Evolutionary conservation across 2,888 invertebrate genomes (phyloP), one percentile per base, ranked within the genome.

Genomic region (Anticlea derivata): DNA sequence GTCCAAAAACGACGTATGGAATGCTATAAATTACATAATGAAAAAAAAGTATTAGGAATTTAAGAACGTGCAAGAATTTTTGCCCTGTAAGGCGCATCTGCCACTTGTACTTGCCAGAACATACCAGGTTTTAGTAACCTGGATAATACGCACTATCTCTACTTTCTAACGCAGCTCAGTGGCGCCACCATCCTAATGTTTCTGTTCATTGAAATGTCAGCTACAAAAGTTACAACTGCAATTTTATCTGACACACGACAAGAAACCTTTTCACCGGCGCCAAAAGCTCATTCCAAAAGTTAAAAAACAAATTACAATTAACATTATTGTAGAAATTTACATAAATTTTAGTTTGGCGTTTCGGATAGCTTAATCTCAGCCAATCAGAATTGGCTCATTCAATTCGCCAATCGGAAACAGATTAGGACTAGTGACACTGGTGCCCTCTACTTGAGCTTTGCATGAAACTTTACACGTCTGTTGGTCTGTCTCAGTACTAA

Each of bases 161-260:
- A n/a, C n/a, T n/a, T n/a, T n/a, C n/a, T n/a, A n/a, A n/a, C n/a
- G 5, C 7, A 1, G 27, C 39, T 38, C 10, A 44, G 34, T 48
- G 44, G 48, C 35, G 48, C 38, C 53, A 30, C 44, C 48, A 8
- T 26, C 10, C 7, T 40, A 24, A 40, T 10, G 26, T 53, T 35
- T 53, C 53, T 53, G 53, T 45, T 12, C 52, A 46, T 44, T 33
- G 11, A 12, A 49, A 39, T 48, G 43, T 48, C 48, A 48, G 48
- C 48, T 48, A 24, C 13, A 22, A 31, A 31, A n/a, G 2, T 2
- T 11, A 23, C 5, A 12, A 3, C 17, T 8, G n/a, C 8, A 7
- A 24, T 31, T 26, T 17, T 24, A 44, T 39, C 53, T 53, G 53
- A 53, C 48, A 53, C 13, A 53, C 30, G 53, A 53, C 53, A 53